Evolutionary conservation across 2,113 vertebrate genomes (phyloP).

Genomic region (Odobenus rosmarus): DNA sequence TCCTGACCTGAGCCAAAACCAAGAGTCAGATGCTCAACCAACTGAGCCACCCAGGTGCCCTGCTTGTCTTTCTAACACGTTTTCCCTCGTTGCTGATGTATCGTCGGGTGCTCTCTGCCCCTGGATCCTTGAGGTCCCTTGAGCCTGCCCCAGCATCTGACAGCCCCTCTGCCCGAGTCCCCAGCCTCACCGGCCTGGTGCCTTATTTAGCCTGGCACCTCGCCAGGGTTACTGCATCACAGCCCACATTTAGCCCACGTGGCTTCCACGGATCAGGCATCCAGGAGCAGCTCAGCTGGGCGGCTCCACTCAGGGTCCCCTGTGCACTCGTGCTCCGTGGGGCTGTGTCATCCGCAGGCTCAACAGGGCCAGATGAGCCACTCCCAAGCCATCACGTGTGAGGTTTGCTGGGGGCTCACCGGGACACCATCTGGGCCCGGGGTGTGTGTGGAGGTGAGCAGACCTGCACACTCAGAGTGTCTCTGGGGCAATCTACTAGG

Average conservation of each 20-base stretch:
- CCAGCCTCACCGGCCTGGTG: neutral
- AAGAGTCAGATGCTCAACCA: neutral
- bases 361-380: neutral
- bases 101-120: neutral
- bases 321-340: rapidly evolving
- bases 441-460: neutral
- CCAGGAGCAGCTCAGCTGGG: neutral
- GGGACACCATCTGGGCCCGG: neutral
- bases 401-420: neutral
- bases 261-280: neutral
- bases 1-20: neutral
- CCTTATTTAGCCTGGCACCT: neutral
- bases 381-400: neutral
- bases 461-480: neutral
- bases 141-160: neutral
- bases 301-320: too few species aligned
- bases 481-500: neutral
- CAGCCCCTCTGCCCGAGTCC: too few species aligned
- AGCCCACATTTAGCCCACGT: too few species aligned
- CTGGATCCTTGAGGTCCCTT: neutral
- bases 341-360: neutral
- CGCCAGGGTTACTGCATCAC: rapidly evolving
- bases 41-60: neutral
- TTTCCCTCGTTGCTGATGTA: neutral
- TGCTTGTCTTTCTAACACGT: neutral